phyloP scores from a whole-genome alignment of 1,140 invertebrate species.

The silkworm (Bombyx mori) region DNA sequence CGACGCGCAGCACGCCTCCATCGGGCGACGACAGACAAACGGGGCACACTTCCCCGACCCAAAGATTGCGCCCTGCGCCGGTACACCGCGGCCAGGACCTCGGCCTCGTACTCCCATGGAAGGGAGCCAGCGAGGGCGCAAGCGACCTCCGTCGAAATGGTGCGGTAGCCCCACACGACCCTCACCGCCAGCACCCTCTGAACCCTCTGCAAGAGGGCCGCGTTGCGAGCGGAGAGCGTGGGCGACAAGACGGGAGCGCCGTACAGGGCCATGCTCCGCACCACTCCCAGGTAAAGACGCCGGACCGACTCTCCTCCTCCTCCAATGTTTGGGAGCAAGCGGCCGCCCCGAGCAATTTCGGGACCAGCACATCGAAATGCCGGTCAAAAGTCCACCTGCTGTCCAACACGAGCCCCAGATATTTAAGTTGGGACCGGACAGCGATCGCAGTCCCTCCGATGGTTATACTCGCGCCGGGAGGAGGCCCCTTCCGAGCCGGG shows the following conservation, averaged over 20 bases:
- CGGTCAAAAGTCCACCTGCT: conserved; percentile 13
- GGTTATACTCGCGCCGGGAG: neutral
- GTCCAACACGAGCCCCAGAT: conserved; percentile 17
- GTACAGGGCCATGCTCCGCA: conserved; percentile 12
- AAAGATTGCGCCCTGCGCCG: no score
- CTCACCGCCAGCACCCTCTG: no score
- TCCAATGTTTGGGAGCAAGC: conserved; percentile 17
- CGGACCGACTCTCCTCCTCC: conserved; percentile 5
- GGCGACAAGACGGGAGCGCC: conserved; percentile 9
- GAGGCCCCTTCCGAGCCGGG: neutral
- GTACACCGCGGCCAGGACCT: no score
- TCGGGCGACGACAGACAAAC: no score
- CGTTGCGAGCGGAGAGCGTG: neutral
- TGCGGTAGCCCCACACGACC: no score
- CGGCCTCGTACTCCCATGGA: no score
- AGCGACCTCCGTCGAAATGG: no score
- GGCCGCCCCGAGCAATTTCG: conserved; percentile 6
- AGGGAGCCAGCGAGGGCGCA: no score
- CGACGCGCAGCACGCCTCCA: no score
- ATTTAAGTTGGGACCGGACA: conserved; percentile 13
- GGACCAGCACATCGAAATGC: conserved; percentile 12
- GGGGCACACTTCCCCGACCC: no score
- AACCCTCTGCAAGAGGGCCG: neutral
- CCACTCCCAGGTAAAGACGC: conserved; percentile 8
- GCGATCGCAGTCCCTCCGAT: conserved; percentile 1